Evolutionary conservation across 2,888 invertebrate species (phyloP).

Genomic region (Pyrochroa serraticornis): DNA sequence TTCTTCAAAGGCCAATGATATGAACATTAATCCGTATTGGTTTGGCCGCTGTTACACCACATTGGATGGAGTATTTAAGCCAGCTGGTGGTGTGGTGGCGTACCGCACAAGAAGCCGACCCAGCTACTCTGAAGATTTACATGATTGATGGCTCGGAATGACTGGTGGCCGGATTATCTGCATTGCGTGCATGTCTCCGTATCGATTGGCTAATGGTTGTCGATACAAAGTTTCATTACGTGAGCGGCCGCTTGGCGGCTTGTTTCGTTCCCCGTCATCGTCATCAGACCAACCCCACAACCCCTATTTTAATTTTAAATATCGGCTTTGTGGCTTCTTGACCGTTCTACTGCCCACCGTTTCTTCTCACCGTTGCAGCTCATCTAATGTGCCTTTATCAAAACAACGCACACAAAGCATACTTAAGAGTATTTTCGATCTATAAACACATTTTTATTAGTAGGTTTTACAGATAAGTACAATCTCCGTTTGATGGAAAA

Average conservation of each 20-base stretch:
- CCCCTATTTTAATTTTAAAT: slow-evolving; percentile 26
- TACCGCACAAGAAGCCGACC: slow-evolving; percentile 29
- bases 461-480: too few species aligned
- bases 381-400: too few species aligned
- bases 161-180: slow-evolving; percentile 52
- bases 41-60: slow-evolving; percentile 8
- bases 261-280: slow-evolving; percentile 27
- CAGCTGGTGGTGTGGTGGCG: slow-evolving; percentile 22
- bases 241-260: slow-evolving; percentile 29
- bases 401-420: too few species aligned
- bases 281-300: slow-evolving; percentile 12
- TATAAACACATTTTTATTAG: too few species aligned
- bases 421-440: too few species aligned
- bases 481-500: too few species aligned
- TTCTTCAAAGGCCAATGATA: slow-evolving; percentile 19
- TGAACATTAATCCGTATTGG: slow-evolving; percentile 29
- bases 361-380: too few species aligned
- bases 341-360: too few species aligned
- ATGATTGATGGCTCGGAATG: slow-evolving; percentile 53
- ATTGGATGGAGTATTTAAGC: slow-evolving; percentile 16
- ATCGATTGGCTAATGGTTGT: slow-evolving; percentile 44
- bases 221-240: slow-evolving; percentile 45
- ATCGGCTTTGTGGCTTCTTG: neutral
- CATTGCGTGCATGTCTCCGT: slow-evolving; percentile 53
- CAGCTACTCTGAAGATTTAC: slow-evolving; percentile 47